Evolutionary conservation across 2,113 vertebrate species (phyloP).

Genomic region (Calcarius ornatus): DNA sequence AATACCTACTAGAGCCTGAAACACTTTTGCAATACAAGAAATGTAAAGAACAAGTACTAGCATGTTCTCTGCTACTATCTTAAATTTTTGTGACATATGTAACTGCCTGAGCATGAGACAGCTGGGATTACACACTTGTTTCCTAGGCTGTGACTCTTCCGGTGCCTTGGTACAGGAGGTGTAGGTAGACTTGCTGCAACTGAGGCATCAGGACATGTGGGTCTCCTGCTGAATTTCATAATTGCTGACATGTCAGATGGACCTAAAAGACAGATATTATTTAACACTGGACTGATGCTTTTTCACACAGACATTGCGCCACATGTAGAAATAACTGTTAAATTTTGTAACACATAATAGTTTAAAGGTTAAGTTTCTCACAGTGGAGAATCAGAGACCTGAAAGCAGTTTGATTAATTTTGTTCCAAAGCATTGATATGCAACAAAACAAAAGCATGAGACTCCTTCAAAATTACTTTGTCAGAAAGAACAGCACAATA

Average conservation of each 20-base stretch:
- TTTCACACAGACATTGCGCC: neutral
- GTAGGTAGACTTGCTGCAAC: constrained; percentile 84
- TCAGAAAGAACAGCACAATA: neutral
- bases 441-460: neutral
- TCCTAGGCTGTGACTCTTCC: constrained; percentile 96
- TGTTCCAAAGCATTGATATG: neutral
- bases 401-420: neutral
- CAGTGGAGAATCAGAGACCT: neutral
- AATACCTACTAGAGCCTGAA: neutral
- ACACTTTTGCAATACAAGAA: neutral
- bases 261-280: constrained; percentile 73
- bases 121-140: constrained; percentile 84
- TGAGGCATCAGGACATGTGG: constrained; percentile 91
- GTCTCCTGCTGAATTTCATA: constrained; percentile 84
- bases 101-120: neutral
- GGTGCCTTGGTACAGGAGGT: constrained; percentile 88
- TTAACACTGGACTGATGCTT: neutral
- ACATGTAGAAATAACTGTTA: neutral
- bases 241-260: constrained; percentile 79
- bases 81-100: neutral
- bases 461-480: neutral
- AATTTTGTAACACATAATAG: neutral
- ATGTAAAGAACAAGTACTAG: neutral
- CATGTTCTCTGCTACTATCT: neutral
- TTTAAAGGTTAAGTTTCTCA: neutral